Conservation (phyloP, 1,140 invertebrate genomes). For the Sesamia nonagrioides region DNA sequence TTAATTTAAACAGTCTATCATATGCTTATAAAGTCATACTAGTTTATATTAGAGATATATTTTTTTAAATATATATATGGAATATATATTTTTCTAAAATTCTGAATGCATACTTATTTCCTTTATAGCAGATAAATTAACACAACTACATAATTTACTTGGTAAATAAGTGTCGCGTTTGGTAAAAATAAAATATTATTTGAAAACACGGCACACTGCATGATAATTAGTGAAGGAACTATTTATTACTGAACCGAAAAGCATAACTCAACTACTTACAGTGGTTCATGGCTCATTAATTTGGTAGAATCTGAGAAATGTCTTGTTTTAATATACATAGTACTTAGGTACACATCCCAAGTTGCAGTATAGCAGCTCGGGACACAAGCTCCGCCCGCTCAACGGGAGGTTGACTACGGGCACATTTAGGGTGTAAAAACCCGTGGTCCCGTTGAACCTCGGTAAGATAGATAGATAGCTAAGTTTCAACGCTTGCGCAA, state of each 20-base stretch:
- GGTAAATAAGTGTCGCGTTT: background rate
- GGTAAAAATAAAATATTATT: background rate
- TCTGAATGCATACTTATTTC: background rate
- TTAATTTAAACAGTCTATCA: background rate
- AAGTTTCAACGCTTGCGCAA: conserved; percentile 1
- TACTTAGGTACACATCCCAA: too few species aligned
- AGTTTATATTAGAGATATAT: background rate
- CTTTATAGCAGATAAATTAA: background rate
- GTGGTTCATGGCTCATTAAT: background rate
- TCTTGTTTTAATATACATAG: too few species aligned
- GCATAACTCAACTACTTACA: background rate
- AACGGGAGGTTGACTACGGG: too few species aligned
- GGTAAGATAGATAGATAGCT: background rate
- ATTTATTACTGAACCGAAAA: background rate
- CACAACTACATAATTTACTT: too few species aligned
- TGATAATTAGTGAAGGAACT: conserved; percentile 3
- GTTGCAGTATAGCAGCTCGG: too few species aligned
- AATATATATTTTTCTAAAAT: background rate
- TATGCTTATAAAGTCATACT: background rate
- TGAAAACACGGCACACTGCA: background rate
- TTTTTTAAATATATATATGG: background rate
- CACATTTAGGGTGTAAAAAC: too few species aligned
- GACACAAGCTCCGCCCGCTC: background rate
- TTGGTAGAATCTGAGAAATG: too few species aligned
- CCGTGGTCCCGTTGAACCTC: too few species aligned